These are phyloP conservation scores for Styela clava DNA, from an alignment of 23 tunicate genomes.

Conservation along the genomic window DNA sequence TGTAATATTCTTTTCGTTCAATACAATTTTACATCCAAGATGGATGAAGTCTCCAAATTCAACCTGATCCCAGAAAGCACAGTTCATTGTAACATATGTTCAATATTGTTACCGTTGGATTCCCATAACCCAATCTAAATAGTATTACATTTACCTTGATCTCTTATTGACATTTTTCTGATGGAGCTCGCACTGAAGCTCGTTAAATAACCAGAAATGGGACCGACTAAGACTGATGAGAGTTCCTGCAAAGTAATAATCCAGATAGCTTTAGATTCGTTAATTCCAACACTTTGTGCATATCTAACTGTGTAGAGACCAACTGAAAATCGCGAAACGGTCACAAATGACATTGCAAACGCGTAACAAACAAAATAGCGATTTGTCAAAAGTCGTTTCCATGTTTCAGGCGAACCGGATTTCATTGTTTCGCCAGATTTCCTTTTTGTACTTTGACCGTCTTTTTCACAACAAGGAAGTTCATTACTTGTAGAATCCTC, in stretches of 20 bases:
- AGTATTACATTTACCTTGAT: background rate
- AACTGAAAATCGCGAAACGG: background rate
- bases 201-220: constrained; percentile 5
- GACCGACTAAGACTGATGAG: background rate
- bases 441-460: background rate
- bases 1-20: too few relatives aligned
- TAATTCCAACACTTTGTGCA: constrained; percentile 16
- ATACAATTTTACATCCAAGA: too few relatives aligned
- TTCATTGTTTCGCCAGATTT: background rate
- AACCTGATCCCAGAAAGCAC: too few relatives aligned
- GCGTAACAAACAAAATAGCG: background rate
- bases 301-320: constrained; percentile 10
- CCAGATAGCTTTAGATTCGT: background rate
- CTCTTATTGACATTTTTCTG: background rate
- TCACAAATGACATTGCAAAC: constrained; percentile 1
- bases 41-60: too few relatives aligned
- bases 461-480: background rate
- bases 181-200: background rate
- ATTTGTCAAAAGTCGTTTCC: background rate
- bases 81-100: too few relatives aligned
- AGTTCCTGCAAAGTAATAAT: constrained; percentile 5
- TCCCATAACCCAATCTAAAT: too few relatives aligned
- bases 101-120: too few relatives aligned
- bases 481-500: background rate
- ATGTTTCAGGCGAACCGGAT: background rate